Evolutionary conservation across 2,797 vertebrate genomes (phyloP).

Genomic region (Poliocrania exsul): DNA sequence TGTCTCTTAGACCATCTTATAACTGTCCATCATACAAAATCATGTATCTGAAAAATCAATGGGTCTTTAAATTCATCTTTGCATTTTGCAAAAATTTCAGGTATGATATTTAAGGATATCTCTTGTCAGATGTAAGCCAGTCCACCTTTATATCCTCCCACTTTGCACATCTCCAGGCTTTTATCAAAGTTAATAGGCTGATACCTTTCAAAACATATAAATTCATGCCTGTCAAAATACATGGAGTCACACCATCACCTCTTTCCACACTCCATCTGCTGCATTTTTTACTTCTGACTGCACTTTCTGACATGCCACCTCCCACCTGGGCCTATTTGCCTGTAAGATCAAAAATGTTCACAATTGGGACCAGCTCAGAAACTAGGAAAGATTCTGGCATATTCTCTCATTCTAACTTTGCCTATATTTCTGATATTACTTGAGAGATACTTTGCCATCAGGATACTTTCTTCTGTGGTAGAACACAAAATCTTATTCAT

Average conservation of each 20-base stretch:
- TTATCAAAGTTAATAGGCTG: background rate
- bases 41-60: background rate
- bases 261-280: conserved; percentile 28
- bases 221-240: conserved; percentile 12
- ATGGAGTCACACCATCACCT: background rate
- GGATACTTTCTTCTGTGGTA: background rate
- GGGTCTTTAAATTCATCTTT: background rate
- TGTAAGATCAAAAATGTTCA: background rate
- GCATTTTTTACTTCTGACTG: conserved; percentile 4
- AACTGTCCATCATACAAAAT: background rate
- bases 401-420: background rate
- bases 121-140: background rate
- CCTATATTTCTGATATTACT: background rate
- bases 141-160: background rate
- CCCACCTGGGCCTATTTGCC: background rate
- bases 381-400: background rate
- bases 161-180: background rate
- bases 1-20: background rate
- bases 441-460: background rate
- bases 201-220: background rate
- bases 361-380: background rate
- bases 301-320: background rate
- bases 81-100: background rate
- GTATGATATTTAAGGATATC: background rate
- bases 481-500: background rate